phyloP scores from a whole-genome alignment of 2,113 vertebrate species.

The Callipepla californica region DNA sequence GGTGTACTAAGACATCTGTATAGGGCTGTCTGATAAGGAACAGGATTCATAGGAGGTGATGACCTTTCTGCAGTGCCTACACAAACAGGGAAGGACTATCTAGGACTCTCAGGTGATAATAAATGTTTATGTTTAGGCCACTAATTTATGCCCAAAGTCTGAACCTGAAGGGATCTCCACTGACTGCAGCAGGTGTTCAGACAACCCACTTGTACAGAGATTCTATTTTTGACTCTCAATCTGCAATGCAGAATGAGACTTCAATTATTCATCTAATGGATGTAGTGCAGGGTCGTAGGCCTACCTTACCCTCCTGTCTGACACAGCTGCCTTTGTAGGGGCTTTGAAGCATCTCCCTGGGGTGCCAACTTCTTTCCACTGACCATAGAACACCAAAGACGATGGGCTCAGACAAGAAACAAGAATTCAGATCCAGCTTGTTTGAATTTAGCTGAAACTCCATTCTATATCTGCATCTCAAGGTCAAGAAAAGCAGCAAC shows the following conservation, averaged over 20 bases:
- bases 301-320: background rate
- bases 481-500: background rate
- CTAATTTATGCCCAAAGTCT: background rate
- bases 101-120: background rate
- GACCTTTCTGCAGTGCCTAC: background rate
- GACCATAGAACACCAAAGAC: background rate
- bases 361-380: background rate
- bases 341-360: background rate
- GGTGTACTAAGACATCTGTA: background rate
- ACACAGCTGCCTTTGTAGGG: no score
- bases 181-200: background rate
- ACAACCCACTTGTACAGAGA: accelerated
- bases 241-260: background rate
- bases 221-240: background rate
- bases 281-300: background rate
- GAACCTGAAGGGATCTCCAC: background rate
- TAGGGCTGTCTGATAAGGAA: background rate
- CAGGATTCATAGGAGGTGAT: background rate
- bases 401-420: background rate
- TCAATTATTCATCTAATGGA: background rate
- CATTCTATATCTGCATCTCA: background rate
- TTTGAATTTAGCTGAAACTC: background rate
- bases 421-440: background rate
- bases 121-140: background rate
- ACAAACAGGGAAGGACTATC: background rate